phyloP scores from a whole-genome alignment of 2,888 invertebrate genomes.

The Agrotis segetum region DNA sequence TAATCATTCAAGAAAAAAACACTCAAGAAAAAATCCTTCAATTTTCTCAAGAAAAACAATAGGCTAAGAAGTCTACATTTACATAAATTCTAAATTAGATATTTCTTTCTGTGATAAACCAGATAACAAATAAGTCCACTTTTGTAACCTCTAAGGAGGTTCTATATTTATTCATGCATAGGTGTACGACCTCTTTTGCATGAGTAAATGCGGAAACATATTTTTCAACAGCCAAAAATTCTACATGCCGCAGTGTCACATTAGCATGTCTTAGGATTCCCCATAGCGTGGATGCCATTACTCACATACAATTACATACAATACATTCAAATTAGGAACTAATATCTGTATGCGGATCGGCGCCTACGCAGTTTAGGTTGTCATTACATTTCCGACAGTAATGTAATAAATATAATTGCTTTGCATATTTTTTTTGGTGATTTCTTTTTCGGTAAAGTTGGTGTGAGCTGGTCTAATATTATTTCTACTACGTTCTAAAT shows the following conservation, averaged over 20 bases:
- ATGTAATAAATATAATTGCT: conserved; percentile 40
- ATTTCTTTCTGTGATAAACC: conserved; percentile 24
- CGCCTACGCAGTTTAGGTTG: conserved; percentile 33
- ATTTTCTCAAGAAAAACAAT: conserved; percentile 8
- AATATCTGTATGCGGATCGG: conserved; percentile 44
- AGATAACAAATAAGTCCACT: conserved; percentile 40
- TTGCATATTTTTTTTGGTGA: conserved; percentile 44
- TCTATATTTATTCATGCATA: conserved; percentile 4
- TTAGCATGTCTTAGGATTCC: conserved; percentile 53
- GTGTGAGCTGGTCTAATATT: neutral
- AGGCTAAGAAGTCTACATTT: neutral
- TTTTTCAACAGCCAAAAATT: conserved; percentile 28
- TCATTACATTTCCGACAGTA: conserved; percentile 57
- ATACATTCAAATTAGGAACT: conserved; percentile 44
- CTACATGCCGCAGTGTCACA: conserved; percentile 29
- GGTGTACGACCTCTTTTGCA: conserved; percentile 13
- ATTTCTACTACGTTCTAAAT: no score
- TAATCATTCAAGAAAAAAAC: neutral
- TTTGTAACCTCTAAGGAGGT: conserved; percentile 22
- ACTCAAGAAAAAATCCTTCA: neutral
- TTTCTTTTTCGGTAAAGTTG: neutral
- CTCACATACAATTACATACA: conserved; percentile 31
- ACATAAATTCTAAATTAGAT: neutral
- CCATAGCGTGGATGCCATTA: conserved; percentile 30
- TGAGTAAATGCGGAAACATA: conserved; percentile 10